Evolutionary conservation across 2,888 invertebrate genomes (phyloP), one percentile per base, ranked within the genome.

Genomic region (Eudemis profundana): DNA sequence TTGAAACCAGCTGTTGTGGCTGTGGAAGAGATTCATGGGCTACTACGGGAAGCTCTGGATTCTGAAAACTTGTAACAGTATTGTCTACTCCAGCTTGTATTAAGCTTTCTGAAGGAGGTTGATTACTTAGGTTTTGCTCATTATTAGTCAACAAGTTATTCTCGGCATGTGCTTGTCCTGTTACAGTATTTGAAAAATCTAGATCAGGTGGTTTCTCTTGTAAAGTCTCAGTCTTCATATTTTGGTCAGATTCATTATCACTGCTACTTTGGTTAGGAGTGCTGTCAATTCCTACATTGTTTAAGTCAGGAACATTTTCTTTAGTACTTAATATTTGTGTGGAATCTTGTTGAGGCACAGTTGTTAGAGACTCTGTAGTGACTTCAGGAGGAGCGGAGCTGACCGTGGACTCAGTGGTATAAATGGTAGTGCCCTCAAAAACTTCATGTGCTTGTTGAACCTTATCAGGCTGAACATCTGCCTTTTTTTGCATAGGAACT

Each of bases 361-460:
- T 4, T 40, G 14, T 51, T 67, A 72, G 56, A 38, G 72, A 19
- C 56, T 76, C 71, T 54, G 76, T 75, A 33, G 77, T 72, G 29
- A 67, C 66, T 66, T 74, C 76, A 49, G 74, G 69, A 23, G 72
- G 69, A 21, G 63, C 69, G 57, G 61, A 29, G 57, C 68, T 69
- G 29, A 60, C 66, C 54, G 77, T 61, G 44, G 84, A 68, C 68
- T 87, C 85, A 7, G 86, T 83, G 2, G 86, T 82, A 69, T 91
- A 93, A 72, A 95, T 87, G 19, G 94, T 94, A 10, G 96, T 96
- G 12, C 95, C 96, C 82, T 96, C 95, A 70, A 95, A 85, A 23
- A 95, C 89, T 82, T 91, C 89, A 78, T 87, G 89, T 14, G 83
- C 71, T 69, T 87, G 84, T 68, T 86, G 85, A 17, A 92, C 92